Base-by-base conservation (phyloP, 2,797 vertebrate species). In the Xenopus petersii region DNA sequence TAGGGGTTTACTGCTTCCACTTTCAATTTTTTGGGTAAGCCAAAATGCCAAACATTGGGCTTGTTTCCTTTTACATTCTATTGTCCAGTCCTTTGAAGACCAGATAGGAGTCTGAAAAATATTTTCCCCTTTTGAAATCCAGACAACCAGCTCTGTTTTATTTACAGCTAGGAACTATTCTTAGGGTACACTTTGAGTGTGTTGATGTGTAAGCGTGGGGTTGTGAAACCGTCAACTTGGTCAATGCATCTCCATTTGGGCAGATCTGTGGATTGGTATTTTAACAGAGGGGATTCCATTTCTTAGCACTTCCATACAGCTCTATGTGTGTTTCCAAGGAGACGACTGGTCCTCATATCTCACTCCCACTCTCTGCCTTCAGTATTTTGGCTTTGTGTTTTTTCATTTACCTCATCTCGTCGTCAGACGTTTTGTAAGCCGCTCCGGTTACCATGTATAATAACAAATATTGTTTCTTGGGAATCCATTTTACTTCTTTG, bases 271-370 rank as follows among this genome's bases (percentile, higher is more conserved):
- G 36, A 55, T 78, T 69, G 67, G 60, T 49, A 64, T 64, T 78
- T 64, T 64, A 74, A 70, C 76, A 74, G 76, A 79, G 76, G 76
- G 76, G 76, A 79, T 74, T 74, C 76, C 71, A 74, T 74, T 79
- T 79, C 71, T 66, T 74, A 33, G 76, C 74, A 70, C 63, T 64
- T 64, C 12, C 62, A 60, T 74, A 71, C 67, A 65, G 76, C 76
- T 79, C 73, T 66, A 79, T 79, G 76, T 70, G 71, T 74, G 76
- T 79, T 79, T 79, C 76, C 76, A 74, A 70, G 76, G 76, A 79
- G 62, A 79, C 71, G 8, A 63, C 65, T 67, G 65, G 75, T 71
- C 70, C 68, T 46, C 54, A 72, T 61, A 70, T 79, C 66, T 21
- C 64, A 68, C 71, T 59, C 47, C 64, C 16, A 62, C 70, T 69